Evolutionary conservation across 2,113 vertebrate genomes (phyloP).

Genomic region (Azemiops feae): DNA sequence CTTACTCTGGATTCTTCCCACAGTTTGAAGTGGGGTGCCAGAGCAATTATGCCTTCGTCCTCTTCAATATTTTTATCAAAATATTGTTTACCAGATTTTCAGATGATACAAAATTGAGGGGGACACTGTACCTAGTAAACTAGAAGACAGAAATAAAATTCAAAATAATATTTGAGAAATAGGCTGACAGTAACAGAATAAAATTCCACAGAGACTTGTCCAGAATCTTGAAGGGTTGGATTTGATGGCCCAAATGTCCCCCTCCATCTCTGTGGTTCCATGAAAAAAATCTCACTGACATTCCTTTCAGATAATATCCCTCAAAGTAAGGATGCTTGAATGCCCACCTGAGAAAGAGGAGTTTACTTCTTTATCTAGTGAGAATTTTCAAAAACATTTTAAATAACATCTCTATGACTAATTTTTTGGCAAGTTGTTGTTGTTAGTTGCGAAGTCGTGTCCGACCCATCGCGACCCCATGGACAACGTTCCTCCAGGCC

Average conservation of each 20-base stretch:
- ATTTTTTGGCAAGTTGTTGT: background rate
- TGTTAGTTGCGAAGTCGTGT: no score
- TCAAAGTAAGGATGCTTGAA: background rate
- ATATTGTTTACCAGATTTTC: background rate
- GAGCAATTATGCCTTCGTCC: background rate
- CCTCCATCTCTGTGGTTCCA: background rate
- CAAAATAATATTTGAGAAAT: background rate
- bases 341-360: background rate
- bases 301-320: background rate
- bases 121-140: background rate
- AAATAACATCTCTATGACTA: background rate
- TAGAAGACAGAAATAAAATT: background rate
- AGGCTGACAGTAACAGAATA: background rate
- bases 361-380: background rate
- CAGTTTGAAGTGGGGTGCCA: background rate
- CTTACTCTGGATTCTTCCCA: no score
- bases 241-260: background rate
- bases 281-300: background rate
- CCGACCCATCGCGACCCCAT: no score
- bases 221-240: background rate
- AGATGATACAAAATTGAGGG: background rate
- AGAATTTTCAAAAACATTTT: background rate
- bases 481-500: no score
- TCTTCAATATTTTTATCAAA: background rate
- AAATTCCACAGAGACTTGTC: background rate